Evolutionary conservation across 1,140 invertebrate species (phyloP).

Genomic region (Pseudomyrmex pallidus): DNA sequence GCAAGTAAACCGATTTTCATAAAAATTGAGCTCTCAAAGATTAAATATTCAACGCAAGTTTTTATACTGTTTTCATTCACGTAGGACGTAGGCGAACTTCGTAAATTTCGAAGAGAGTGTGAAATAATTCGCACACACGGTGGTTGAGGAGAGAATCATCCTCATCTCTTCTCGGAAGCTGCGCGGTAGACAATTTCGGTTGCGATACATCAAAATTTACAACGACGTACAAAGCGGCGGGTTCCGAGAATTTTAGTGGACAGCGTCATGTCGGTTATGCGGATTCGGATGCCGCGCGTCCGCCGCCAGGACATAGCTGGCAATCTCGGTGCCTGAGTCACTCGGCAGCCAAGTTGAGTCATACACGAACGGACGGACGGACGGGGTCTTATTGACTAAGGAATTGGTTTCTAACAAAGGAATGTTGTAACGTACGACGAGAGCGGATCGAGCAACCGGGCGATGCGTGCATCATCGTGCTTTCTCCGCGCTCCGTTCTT

Average conservation of each 20-base stretch:
- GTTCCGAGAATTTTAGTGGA: neutral
- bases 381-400: constrained; percentile 69
- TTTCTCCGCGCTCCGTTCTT: constrained; percentile 23
- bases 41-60: too few relatives aligned
- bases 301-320: constrained; percentile 76
- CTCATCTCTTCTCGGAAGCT: too few relatives aligned
- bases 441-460: constrained; percentile 1
- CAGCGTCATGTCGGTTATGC: constrained; percentile 20
- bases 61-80: too few relatives aligned
- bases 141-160: too few relatives aligned
- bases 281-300: constrained; percentile 64
- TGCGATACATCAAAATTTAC: neutral
- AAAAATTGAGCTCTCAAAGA: neutral
- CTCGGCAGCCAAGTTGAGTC: constrained; percentile 73
- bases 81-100: too few relatives aligned
- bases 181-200: neutral
- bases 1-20: neutral
- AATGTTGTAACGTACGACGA: constrained; percentile 72
- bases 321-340: constrained; percentile 81
- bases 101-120: too few relatives aligned
- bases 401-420: constrained; percentile 82
- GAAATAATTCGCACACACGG: too few relatives aligned
- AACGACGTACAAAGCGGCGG: neutral
- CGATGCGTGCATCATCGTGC: constrained; percentile 9
- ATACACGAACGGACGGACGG: constrained; percentile 60